These are phyloP conservation scores for Chloroceryle inda DNA, from an alignment of 2,797 vertebrate species.

Conservation along the genomic window DNA sequence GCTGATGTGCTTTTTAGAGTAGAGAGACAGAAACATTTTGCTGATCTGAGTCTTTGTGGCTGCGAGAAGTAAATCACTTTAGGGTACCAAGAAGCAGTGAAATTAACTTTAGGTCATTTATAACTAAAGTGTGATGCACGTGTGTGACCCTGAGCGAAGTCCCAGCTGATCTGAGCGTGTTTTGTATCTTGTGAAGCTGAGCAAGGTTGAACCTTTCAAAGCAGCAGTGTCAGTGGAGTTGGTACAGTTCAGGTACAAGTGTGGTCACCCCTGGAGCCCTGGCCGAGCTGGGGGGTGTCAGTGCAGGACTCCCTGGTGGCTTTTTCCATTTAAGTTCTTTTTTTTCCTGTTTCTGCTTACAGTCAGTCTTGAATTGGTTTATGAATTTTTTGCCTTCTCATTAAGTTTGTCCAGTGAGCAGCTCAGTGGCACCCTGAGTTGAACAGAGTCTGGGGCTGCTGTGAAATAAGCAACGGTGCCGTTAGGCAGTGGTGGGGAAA, in stretches of 20 bases:
- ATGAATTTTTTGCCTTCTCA: not conserved
- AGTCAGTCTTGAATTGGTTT: not conserved
- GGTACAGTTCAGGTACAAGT: not conserved
- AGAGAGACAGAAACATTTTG: not conserved
- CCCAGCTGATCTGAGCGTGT: not conserved
- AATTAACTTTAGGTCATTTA: fast-evolving
- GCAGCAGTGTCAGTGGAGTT: not conserved
- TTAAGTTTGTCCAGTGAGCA: not conserved
- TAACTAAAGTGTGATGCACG: fast-evolving
- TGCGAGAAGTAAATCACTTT: not conserved
- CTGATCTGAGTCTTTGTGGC: not conserved
- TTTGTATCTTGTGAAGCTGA: not conserved
- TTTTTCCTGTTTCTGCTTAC: fast-evolving
- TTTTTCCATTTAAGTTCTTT: not conserved
- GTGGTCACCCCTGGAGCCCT: not conserved
- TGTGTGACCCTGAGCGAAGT: fast-evolving
- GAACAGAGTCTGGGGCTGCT: not conserved
- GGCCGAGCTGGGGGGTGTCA: not conserved
- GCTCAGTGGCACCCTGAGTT: not conserved
- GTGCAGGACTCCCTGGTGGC: not conserved
- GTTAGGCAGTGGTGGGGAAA: not conserved
- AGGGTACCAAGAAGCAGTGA: not conserved
- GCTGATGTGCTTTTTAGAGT: not conserved
- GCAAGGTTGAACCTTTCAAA: not conserved
- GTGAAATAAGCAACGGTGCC: fast-evolving